A percentile compares a stretch with the other conserved stretches of the same genome.
These are phyloP conservation scores for Plecotus auritus DNA, from an alignment of 2,113 vertebrate species.

Conservation along the genomic window DNA sequence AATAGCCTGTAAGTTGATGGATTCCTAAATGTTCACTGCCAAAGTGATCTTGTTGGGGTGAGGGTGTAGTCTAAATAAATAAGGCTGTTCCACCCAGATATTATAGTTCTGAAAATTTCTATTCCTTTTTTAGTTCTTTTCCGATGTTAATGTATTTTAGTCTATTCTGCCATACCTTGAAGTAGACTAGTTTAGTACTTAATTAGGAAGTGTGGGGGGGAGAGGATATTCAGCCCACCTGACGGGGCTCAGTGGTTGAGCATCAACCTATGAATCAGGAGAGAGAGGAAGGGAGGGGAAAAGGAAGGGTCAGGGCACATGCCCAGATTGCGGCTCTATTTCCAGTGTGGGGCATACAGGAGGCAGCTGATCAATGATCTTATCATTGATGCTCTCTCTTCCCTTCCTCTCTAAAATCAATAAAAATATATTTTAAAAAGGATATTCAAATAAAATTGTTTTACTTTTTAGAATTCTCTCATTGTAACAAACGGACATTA, in stretches of 20 bases:
- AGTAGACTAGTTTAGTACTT: not conserved
- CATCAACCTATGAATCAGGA: too few relatives aligned
- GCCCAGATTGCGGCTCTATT: too few relatives aligned
- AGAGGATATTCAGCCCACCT: too few relatives aligned
- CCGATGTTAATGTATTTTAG: not conserved
- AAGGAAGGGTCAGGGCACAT: too few relatives aligned
- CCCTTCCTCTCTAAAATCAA: too few relatives aligned
- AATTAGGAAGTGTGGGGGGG: not conserved
- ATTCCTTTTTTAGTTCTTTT: not conserved
- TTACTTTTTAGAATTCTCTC: not conserved
- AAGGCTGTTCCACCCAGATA: not conserved
- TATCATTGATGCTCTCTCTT: too few relatives aligned
- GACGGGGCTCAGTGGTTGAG: too few relatives aligned
- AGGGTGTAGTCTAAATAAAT: not conserved
- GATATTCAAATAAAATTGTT: not conserved
- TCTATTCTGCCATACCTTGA: not conserved
- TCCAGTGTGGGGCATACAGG: too few relatives aligned
- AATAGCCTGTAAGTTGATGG: not conserved
- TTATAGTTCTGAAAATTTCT: not conserved
- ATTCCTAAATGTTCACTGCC: not conserved
- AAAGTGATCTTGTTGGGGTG: not conserved
- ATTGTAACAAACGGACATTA: not conserved
- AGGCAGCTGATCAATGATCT: too few relatives aligned
- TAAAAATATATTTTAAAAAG: not conserved
- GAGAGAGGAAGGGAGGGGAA: too few relatives aligned